A percentile compares a stretch with the other conserved stretches of the same genome.
Conservation (phyloP, 2,797 vertebrate genomes). For the Dipus sagitta region DNA sequence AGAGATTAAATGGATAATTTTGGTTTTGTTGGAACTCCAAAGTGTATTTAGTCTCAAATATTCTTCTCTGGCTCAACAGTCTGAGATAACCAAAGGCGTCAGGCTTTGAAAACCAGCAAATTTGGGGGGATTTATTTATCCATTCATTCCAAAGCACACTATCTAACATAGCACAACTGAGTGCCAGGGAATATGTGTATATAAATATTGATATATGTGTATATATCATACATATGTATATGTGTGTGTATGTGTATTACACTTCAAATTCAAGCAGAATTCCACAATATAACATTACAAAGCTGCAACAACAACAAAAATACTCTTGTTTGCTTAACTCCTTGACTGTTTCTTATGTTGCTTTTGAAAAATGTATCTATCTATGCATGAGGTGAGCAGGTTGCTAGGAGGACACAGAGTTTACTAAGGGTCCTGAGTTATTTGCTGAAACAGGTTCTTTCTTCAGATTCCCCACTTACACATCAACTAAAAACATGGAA, state of each 20-base stretch:
- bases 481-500: not conserved
- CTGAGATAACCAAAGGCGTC: not conserved
- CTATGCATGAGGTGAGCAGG: not conserved
- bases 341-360: not conserved
- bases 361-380: not conserved
- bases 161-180: not conserved
- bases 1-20: not conserved
- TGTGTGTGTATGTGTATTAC: no score
- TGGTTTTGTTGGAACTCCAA: not conserved
- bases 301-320: not conserved
- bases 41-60: not conserved
- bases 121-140: not conserved
- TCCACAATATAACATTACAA: not conserved
- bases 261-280: not conserved
- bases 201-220: no score
- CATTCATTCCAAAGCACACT: not conserved
- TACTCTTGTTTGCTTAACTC: not conserved
- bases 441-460: not conserved
- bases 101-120: not conserved
- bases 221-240: no score
- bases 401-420: not conserved
- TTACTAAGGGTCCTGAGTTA: not conserved
- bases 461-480: not conserved
- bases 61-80: not conserved
- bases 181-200: no score